Conservation (phyloP, 2,888 invertebrate species). For the Tyria jacobaeae region DNA sequence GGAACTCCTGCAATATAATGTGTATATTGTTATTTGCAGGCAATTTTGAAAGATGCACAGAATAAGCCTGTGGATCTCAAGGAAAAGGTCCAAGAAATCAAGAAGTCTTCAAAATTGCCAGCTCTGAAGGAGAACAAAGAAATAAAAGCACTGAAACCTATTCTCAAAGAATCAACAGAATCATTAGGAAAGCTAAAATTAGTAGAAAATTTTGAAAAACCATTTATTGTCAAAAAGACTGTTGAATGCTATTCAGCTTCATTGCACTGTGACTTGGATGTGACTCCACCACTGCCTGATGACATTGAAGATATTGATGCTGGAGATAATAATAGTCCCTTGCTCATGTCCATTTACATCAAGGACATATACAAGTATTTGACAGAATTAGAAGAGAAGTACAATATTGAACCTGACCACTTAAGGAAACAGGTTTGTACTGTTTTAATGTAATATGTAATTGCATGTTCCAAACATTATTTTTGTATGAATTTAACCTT, state of each 20-base stretch:
- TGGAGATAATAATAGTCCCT: constrained; percentile 90
- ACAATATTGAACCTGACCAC: constrained; percentile 88
- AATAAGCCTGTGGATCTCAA: constrained; percentile 66
- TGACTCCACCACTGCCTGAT: constrained; percentile 60
- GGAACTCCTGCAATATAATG: neutral
- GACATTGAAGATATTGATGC: constrained; percentile 91
- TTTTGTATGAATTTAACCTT: neutral
- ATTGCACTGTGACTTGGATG: constrained; percentile 31
- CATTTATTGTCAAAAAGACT: constrained; percentile 41
- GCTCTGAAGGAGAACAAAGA: constrained; percentile 65
- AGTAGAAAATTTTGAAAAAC: constrained; percentile 48
- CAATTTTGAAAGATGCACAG: constrained; percentile 65
- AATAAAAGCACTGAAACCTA: constrained; percentile 58
- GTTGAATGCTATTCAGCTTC: constrained; percentile 36
- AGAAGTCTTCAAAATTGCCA: constrained; percentile 63
- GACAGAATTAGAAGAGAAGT: constrained; percentile 90
- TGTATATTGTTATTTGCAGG: constrained; percentile 53
- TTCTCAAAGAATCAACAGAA: constrained; percentile 70
- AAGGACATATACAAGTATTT: constrained; percentile 96
- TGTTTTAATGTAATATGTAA: neutral
- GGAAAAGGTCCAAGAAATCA: constrained; percentile 62
- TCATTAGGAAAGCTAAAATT: constrained; percentile 73
- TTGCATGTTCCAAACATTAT: neutral
- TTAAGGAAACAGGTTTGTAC: constrained; percentile 87
- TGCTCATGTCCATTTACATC: constrained; percentile 93